Evolutionary conservation across 2,797 vertebrate genomes (phyloP).

Genomic region (Microctenopoma stevenorrisi): DNA sequence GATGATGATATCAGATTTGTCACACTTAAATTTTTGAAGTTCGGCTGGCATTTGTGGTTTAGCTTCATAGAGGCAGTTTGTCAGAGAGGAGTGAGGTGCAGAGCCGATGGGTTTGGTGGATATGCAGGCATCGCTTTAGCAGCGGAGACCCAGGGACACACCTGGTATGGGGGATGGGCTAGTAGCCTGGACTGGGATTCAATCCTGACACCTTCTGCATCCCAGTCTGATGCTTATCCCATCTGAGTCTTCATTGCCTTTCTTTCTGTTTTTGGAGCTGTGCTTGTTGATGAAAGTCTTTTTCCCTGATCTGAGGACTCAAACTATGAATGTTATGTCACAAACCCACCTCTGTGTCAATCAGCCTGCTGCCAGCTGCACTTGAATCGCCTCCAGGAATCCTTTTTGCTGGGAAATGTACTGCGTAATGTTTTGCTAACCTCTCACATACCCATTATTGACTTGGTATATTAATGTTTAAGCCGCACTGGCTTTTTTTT

Average conservation of each 20-base stretch:
- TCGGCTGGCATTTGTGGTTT: conserved; percentile 7
- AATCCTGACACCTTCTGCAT: too few species aligned
- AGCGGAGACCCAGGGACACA: not conserved
- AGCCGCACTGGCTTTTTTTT: conserved; percentile 45
- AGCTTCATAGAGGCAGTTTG: conserved; percentile 26
- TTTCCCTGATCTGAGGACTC: conserved; percentile 29
- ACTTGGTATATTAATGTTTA: conserved; percentile 50
- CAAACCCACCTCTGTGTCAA: conserved; percentile 38
- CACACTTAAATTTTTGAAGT: conserved; percentile 18
- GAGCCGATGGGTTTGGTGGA: not conserved
- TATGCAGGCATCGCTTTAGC: not conserved
- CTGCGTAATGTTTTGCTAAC: conserved; percentile 33
- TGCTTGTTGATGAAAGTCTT: conserved; percentile 3
- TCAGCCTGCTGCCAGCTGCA: conserved; percentile 36
- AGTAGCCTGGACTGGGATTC: too few species aligned
- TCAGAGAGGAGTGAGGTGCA: conserved; percentile 19
- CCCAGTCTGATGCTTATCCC: too few species aligned
- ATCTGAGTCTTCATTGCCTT: not conserved
- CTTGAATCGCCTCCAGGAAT: conserved; percentile 47
- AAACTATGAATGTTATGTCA: conserved; percentile 43
- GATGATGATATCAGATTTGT: conserved; percentile 19
- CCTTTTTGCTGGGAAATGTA: conserved; percentile 37
- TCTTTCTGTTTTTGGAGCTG: not conserved
- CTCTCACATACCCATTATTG: conserved; percentile 43
- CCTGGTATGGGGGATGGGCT: too few species aligned